Conservation (phyloP, 2,888 invertebrate species). For the Sipha maydis region DNA sequence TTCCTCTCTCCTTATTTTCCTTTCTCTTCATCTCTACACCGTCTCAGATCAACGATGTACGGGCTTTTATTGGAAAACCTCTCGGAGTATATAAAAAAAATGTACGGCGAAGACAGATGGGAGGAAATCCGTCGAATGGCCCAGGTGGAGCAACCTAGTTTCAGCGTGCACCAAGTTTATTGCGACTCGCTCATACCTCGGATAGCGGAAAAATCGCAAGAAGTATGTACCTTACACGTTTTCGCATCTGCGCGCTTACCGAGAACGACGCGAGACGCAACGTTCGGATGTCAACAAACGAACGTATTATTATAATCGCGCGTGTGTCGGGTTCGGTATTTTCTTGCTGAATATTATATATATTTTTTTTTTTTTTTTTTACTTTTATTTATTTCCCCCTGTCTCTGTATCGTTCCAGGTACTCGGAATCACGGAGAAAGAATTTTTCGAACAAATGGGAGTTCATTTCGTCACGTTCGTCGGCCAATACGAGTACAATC, state of each 20-base stretch:
- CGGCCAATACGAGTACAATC: constrained; percentile 93
- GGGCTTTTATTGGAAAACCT: constrained; percentile 94
- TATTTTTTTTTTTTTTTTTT: too few species aligned
- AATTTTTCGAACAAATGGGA: constrained; percentile 95
- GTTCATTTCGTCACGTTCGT: constrained; percentile 93
- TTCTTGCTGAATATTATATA: background rate
- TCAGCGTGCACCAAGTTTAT: constrained; percentile 92
- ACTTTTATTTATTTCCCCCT: constrained; percentile 61
- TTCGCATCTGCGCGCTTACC: background rate
- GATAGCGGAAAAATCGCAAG: constrained; percentile 85
- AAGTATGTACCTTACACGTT: constrained; percentile 71
- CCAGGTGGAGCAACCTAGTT: constrained; percentile 86
- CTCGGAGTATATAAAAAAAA: constrained; percentile 89
- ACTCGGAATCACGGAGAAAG: constrained; percentile 84
- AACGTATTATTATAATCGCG: background rate
- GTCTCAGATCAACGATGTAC: constrained; percentile 77
- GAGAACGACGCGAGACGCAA: background rate
- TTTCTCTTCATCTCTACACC: background rate
- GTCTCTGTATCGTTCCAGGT: constrained; percentile 72
- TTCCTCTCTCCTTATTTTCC: background rate
- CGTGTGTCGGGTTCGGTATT: background rate
- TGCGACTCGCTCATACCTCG: constrained; percentile 87
- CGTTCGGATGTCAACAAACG: background rate
- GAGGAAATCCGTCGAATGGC: constrained; percentile 87
- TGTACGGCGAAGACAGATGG: constrained; percentile 96